These are phyloP conservation scores for Unio delphinus DNA, from an alignment of 2,888 invertebrate genomes.

Conservation along the genomic window DNA sequence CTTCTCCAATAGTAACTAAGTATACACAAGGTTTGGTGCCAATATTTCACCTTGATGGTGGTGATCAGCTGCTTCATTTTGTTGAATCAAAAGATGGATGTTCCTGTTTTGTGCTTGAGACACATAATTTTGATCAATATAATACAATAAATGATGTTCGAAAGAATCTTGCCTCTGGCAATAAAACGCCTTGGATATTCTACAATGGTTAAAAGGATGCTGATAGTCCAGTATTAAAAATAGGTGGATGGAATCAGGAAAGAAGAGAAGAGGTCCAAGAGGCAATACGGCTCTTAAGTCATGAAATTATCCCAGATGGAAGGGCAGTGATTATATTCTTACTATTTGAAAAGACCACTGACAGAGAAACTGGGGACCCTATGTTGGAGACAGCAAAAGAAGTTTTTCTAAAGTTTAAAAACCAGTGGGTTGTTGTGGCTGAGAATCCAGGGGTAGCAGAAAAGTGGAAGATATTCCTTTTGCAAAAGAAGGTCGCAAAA, in stretches of 20 bases:
- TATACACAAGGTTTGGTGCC: too few species aligned
- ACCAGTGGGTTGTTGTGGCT: slow-evolving; percentile 48
- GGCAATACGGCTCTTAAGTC: slow-evolving; percentile 33
- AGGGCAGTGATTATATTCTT: slow-evolving; percentile 45
- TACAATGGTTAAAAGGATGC: slow-evolving; percentile 45
- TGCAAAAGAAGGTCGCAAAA: slow-evolving; percentile 27
- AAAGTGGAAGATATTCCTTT: slow-evolving; percentile 27
- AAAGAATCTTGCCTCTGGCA: too few species aligned
- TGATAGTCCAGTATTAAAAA: slow-evolving; percentile 17
- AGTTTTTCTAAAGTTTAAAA: slow-evolving; percentile 34
- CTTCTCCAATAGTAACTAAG: too few species aligned
- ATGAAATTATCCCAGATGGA: slow-evolving; percentile 32
- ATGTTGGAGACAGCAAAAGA: slow-evolving; percentile 49
- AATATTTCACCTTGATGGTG: too few species aligned
- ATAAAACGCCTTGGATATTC: slow-evolving; percentile 42
- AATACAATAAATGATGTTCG: too few species aligned
- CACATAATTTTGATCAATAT: too few species aligned
- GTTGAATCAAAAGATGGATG: too few species aligned
- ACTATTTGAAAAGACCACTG: slow-evolving; percentile 34
- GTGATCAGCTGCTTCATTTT: too few species aligned
- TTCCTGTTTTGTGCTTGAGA: too few species aligned
- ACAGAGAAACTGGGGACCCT: slow-evolving; percentile 22
- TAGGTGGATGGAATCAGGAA: slow-evolving; percentile 41
- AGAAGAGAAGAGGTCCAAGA: slow-evolving; percentile 46
- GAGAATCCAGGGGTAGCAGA: slow-evolving; percentile 36